These are phyloP conservation scores for Sciurus vulgaris DNA, from an alignment of 2,797 vertebrate genomes.

Conservation along the genomic window DNA sequence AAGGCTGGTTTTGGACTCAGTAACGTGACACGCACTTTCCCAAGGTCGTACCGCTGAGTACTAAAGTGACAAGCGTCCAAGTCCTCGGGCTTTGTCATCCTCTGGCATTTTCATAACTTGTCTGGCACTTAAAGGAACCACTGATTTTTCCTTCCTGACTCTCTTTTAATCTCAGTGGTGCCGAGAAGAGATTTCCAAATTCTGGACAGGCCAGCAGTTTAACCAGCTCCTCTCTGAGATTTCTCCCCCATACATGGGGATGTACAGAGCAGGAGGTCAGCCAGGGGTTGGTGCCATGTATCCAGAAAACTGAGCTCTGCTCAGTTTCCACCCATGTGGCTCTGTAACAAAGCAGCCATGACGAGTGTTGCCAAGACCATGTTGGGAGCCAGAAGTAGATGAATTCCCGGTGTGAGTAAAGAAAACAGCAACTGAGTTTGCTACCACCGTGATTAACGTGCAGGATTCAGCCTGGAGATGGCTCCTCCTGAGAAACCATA, in stretches of 20 bases:
- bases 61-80: not conserved
- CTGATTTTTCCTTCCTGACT: not conserved
- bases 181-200: not conserved
- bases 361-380: constrained; percentile 44
- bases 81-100: not conserved
- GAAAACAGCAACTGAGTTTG: constrained; percentile 59
- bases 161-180: not conserved
- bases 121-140: not conserved
- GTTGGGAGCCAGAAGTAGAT: constrained; percentile 9
- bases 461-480: not conserved
- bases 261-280: constrained; percentile 28
- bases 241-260: not conserved
- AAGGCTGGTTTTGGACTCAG: not conserved
- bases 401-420: constrained; percentile 20
- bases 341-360: constrained; percentile 51
- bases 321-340: constrained; percentile 38
- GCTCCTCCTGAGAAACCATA: constrained; percentile 31
- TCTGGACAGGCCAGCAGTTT: not conserved
- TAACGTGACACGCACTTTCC: not conserved
- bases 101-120: not conserved
- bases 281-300: constrained; percentile 9
- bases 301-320: constrained; percentile 3
- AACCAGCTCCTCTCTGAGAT: not conserved
- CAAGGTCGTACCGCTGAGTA: not conserved
- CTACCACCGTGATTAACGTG: constrained; percentile 27